These are phyloP conservation scores for Potorous gilbertii DNA, from an alignment of 2,797 vertebrate genomes.

Conservation along the genomic window DNA sequence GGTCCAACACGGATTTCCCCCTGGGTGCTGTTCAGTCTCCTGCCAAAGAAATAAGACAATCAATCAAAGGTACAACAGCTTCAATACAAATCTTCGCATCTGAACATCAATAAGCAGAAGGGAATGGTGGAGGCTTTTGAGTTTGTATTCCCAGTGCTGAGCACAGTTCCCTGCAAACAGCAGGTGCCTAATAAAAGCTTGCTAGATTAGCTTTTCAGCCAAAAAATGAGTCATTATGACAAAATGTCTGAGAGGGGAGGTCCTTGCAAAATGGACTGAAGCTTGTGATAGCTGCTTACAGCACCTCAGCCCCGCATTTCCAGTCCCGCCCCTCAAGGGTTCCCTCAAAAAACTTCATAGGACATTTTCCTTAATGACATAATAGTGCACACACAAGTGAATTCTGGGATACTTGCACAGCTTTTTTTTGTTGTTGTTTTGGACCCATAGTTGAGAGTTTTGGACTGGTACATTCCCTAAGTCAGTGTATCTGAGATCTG, in stretches of 20 bases:
- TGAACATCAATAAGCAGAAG: not conserved
- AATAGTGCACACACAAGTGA: not conserved
- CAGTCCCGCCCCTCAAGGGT: not conserved
- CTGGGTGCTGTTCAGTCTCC: conserved; percentile 99
- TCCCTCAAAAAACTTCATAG: not conserved
- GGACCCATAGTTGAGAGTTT: not conserved
- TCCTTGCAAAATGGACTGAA: not conserved
- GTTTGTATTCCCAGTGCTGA: not conserved
- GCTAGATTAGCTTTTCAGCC: not conserved
- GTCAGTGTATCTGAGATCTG: not conserved
- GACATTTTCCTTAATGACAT: not conserved
- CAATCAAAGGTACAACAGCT: conserved; percentile 35
- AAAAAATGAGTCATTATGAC: not conserved
- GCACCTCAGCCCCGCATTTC: not conserved
- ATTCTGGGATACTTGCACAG: not conserved
- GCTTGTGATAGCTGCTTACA: not conserved
- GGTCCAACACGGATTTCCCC: conserved; percentile 99
- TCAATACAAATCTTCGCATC: not conserved
- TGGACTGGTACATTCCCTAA: not conserved
- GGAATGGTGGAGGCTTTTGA: not conserved
- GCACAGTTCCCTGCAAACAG: not conserved
- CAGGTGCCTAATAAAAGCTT: not conserved
- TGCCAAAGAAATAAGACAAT: conserved; percentile 76
- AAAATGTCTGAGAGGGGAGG: not conserved
- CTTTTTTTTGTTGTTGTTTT: not conserved